Conservation (phyloP, 2,113 vertebrate genomes). For the Oceanodroma tethys region DNA sequence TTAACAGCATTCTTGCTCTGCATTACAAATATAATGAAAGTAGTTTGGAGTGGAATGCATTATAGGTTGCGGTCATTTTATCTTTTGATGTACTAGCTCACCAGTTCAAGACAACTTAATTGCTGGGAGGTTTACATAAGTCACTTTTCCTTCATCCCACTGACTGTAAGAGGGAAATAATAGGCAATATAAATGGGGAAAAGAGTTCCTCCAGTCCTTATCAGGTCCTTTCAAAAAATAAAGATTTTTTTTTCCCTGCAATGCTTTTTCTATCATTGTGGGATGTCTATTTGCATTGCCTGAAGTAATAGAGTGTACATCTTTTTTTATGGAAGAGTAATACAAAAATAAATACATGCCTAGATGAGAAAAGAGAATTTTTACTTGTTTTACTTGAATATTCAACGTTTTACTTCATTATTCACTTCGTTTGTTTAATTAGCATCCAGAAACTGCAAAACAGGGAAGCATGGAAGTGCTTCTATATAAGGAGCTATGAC, state of each 20-base stretch:
- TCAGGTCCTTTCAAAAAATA: not conserved
- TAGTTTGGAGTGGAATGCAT: not conserved
- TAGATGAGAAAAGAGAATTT: not conserved
- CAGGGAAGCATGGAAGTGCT: not conserved
- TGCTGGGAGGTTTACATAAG: not conserved
- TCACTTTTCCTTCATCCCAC: not conserved
- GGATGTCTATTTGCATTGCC: not conserved
- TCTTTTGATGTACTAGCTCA: not conserved
- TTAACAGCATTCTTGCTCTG: not conserved
- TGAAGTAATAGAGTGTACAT: not conserved
- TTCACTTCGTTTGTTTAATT: not conserved
- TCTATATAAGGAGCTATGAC: not conserved
- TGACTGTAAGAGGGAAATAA: not conserved
- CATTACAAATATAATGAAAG: not conserved
- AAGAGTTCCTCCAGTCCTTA: not conserved
- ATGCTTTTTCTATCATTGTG: not conserved
- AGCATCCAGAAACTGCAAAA: not conserved
- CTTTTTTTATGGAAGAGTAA: not conserved
- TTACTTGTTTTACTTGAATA: not conserved
- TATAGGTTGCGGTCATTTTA: not conserved
- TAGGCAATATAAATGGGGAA: not conserved
- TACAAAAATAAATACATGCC: not conserved
- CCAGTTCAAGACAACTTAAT: slow-evolving; percentile 8
- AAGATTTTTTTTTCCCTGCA: not conserved
- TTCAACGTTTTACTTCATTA: not conserved